These are phyloP conservation scores for Actenoides hombroni DNA, from an alignment of 2,113 vertebrate genomes.

Conservation along the genomic window DNA sequence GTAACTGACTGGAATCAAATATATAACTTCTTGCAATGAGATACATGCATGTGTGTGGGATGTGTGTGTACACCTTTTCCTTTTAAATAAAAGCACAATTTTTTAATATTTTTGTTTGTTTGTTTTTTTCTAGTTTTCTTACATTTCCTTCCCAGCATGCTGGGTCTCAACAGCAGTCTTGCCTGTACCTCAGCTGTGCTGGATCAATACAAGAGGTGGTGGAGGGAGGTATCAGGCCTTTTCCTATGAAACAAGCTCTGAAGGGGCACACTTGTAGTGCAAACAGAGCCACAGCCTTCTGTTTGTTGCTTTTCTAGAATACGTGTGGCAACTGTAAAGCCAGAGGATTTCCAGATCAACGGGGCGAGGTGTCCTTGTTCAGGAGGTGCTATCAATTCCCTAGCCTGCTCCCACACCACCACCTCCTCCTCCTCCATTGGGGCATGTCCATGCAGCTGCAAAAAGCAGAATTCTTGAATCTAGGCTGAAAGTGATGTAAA, in stretches of 20 bases:
- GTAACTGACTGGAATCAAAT: neutral
- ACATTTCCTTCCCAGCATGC: neutral
- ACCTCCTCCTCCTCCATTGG: neutral
- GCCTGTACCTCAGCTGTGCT: slow-evolving; percentile 33
- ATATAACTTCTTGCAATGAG: neutral
- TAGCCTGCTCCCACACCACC: neutral
- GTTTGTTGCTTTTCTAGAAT: neutral
- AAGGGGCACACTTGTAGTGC: neutral
- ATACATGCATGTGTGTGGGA: rapidly evolving
- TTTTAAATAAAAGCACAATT: neutral
- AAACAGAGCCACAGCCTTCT: neutral
- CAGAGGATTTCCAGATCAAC: neutral
- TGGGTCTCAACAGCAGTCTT: neutral
- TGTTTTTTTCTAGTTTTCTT: neutral
- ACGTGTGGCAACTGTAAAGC: neutral
- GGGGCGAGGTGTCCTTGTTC: neutral
- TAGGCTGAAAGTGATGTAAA: neutral
- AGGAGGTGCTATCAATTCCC: neutral
- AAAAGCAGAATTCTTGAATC: neutral
- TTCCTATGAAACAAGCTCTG: neutral
- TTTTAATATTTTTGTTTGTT: no score
- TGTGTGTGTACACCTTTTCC: neutral
- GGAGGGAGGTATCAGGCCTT: neutral
- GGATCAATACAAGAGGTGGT: neutral
- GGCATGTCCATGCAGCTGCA: neutral